A percentile compares a stretch with the other conserved stretches of the same genome.
Conservation (phyloP, 2,113 vertebrate genomes). For the Rhinopomastus cyanomelas region DNA sequence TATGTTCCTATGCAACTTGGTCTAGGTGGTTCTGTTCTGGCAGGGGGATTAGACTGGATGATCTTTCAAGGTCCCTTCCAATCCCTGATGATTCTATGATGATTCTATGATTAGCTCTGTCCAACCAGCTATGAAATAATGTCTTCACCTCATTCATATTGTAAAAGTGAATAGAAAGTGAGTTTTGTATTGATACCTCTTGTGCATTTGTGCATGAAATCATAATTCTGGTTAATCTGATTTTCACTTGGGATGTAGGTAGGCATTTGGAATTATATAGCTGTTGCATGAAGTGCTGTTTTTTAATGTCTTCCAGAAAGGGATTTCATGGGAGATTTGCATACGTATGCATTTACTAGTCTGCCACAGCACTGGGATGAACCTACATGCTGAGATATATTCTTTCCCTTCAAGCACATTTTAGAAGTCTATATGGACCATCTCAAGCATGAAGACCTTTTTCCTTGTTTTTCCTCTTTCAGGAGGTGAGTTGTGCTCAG, state of each 20-base stretch:
- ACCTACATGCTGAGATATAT: not conserved
- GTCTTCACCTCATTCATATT: not conserved
- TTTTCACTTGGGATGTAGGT: not conserved
- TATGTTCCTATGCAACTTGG: no score
- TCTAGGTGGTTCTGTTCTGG: no score
- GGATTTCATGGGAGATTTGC: not conserved
- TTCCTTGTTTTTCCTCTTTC: not conserved
- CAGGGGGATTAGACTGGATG: no score
- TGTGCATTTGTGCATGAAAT: not conserved
- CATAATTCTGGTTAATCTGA: not conserved
- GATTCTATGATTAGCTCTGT: not conserved
- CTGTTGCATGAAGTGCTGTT: not conserved
- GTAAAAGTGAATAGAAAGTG: not conserved
- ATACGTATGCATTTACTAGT: not conserved
- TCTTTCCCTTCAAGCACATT: not conserved
- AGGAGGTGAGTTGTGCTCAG: no score
- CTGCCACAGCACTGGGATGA: not conserved
- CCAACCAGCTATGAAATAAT: not conserved
- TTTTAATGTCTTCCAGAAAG: constrained; percentile 3
- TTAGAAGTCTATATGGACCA: not conserved
- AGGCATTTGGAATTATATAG: not conserved
- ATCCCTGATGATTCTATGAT: no score
- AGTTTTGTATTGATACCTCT: not conserved
- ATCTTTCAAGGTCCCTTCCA: no score
- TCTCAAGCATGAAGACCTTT: not conserved